phyloP scores from a whole-genome alignment of 2,888 invertebrate genomes.

The Orchesellides sinensis region DNA sequence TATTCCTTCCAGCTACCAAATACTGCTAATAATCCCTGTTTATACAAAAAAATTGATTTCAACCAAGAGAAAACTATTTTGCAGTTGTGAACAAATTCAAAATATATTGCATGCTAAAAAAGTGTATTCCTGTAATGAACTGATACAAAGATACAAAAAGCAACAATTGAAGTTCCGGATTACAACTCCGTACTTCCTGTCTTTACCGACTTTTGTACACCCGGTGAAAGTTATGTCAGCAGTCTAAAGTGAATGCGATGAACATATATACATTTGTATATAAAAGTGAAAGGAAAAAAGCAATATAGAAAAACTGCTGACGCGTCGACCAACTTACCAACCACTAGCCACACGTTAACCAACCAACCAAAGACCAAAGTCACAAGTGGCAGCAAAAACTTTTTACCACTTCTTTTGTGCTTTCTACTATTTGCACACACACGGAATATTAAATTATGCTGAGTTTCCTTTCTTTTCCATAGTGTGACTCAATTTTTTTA shows the following conservation, averaged over 20 bases:
- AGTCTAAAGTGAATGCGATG: not conserved
- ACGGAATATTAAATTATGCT: conserved; percentile 52
- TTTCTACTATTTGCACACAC: conserved; percentile 35
- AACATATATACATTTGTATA: not conserved
- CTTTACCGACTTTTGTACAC: conserved; percentile 27
- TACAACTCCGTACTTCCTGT: conserved; percentile 23
- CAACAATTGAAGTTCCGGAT: conserved; percentile 21
- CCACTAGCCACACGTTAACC: conserved; percentile 37
- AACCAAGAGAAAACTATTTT: not conserved
- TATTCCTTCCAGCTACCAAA: conserved; percentile 38
- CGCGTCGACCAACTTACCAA: conserved; percentile 37
- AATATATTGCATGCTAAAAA: not conserved
- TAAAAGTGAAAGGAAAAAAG: conserved; percentile 27
- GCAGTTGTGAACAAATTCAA: not conserved
- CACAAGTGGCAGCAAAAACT: conserved; percentile 60
- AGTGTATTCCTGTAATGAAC: not conserved
- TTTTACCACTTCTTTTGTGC: conserved; percentile 26
- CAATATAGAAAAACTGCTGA: conserved; percentile 55
- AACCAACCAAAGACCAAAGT: conserved; percentile 36
- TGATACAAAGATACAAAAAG: not conserved
- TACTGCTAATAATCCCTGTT: conserved; percentile 46
- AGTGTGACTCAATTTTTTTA: conserved; percentile 18
- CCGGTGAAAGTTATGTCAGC: conserved; percentile 8
- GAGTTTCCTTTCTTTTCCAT: conserved; percentile 34
- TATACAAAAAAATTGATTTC: not conserved